Percentiles rank a stretch among this genome's conserved stretches.
Evolutionary conservation across 2,888 invertebrate genomes (phyloP).

Genomic region (Cyrtodaria siliqua): DNA sequence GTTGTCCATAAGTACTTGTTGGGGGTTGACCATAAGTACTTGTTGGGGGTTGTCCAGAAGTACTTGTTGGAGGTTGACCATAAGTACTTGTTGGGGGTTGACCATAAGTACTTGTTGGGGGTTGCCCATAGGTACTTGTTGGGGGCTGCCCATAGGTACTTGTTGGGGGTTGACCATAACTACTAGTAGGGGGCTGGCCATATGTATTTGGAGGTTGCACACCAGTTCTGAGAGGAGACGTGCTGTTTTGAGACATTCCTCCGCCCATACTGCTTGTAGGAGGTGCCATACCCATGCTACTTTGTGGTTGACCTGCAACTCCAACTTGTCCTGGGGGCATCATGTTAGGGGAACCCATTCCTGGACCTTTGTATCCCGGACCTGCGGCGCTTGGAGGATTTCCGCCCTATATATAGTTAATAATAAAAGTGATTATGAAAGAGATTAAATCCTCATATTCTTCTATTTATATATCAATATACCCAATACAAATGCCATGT

Average conservation of each 20-base stretch:
- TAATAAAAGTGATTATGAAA: no score
- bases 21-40: conserved; percentile 22
- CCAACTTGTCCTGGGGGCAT: conserved; percentile 20
- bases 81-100: conserved; percentile 26
- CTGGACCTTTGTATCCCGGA: conserved; percentile 10
- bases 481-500: no score
- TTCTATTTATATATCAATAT: no score
- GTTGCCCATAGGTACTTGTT: conserved; percentile 12
- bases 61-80: conserved; percentile 5
- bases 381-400: conserved; percentile 27
- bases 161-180: conserved; percentile 36
- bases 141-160: conserved; percentile 9
- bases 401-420: conserved; percentile 46
- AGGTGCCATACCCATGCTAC: conserved; percentile 8
- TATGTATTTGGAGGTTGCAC: conserved; percentile 21
- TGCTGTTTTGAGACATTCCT: conserved; percentile 7
- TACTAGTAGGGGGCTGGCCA: conserved; percentile 26
- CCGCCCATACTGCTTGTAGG: conserved; percentile 22
- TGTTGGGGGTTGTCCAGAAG: conserved; percentile 21
- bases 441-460: no score
- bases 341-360: conserved; percentile 49
- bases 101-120: conserved; percentile 26
- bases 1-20: conserved; percentile 32
- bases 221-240: conserved; percentile 27
- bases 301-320: background rate